A percentile compares a stretch with the other conserved stretches of the same genome.
Conservation (phyloP, 2,113 vertebrate genomes). For the Gopherus evgoodei region DNA sequence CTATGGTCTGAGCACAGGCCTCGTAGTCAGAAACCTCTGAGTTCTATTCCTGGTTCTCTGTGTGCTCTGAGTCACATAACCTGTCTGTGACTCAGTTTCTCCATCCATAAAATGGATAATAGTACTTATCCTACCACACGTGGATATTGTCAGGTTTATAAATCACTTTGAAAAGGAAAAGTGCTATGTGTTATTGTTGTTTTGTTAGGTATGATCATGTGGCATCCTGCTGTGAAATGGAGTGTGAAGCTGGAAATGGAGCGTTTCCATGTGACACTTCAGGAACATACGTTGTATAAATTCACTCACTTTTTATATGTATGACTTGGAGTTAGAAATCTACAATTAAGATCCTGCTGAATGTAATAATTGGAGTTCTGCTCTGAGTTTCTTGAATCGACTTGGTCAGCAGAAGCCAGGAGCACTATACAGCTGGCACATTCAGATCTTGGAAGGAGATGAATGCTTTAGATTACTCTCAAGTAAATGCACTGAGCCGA, state of each 20-base stretch:
- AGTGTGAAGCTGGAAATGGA: neutral
- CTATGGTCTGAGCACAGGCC: neutral
- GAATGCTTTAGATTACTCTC: neutral
- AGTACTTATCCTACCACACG: neutral
- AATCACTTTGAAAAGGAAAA: neutral
- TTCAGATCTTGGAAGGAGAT: neutral
- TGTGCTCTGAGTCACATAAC: neutral
- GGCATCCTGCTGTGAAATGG: neutral
- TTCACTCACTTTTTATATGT: slow-evolving; percentile 4
- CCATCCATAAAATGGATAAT: neutral
- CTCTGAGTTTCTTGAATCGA: neutral
- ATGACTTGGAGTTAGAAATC: neutral
- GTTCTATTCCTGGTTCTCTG: neutral
- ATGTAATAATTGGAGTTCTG: neutral
- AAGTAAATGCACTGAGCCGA: neutral
- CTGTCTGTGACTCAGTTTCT: neutral
- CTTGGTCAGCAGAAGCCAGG: accelerated
- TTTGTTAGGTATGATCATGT: neutral
- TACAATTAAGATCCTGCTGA: neutral
- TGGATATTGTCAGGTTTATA: neutral
- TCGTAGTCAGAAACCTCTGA: neutral
- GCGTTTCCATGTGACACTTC: neutral
- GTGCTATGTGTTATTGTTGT: neutral
- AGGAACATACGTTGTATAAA: neutral
- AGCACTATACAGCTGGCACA: accelerated